Conservation (phyloP, 1,140 invertebrate genomes). For the Plutomurus gul region DNA sequence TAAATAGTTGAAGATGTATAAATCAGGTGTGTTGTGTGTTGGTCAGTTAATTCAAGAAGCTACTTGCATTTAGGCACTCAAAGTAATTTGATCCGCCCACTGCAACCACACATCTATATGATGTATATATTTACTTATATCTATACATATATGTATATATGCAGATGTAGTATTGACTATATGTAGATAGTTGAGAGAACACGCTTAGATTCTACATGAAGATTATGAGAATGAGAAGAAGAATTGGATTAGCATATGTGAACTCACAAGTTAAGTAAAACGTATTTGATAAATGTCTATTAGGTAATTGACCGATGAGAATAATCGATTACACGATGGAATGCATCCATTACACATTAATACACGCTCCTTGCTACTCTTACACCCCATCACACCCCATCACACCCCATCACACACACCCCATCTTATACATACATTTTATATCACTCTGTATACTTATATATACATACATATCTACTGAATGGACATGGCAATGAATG, state of each 20-base stretch:
- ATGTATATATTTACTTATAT: neutral
- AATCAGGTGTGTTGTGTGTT: neutral
- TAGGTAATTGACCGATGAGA: slow-evolving; percentile 34
- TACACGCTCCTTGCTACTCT: too few species aligned
- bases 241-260: neutral
- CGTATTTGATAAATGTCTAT: slow-evolving; percentile 16
- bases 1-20: too few species aligned
- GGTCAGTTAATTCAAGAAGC: slow-evolving; percentile 41
- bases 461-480: too few species aligned
- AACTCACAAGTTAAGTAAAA: neutral
- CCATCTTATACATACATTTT: too few species aligned
- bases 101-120: neutral
- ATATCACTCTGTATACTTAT: too few species aligned
- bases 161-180: neutral
- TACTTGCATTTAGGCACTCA: slow-evolving; percentile 33
- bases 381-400: too few species aligned
- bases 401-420: too few species aligned
- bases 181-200: neutral
- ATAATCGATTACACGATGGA: slow-evolving; percentile 20
- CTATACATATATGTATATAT: neutral
- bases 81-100: slow-evolving; percentile 38
- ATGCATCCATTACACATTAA: too few species aligned
- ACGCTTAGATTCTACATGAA: neutral
- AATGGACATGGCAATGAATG: too few species aligned
- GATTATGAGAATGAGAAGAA: neutral